Base-by-base conservation (phyloP, 2,888 invertebrate genomes). In the Merodon equestris region DNA sequence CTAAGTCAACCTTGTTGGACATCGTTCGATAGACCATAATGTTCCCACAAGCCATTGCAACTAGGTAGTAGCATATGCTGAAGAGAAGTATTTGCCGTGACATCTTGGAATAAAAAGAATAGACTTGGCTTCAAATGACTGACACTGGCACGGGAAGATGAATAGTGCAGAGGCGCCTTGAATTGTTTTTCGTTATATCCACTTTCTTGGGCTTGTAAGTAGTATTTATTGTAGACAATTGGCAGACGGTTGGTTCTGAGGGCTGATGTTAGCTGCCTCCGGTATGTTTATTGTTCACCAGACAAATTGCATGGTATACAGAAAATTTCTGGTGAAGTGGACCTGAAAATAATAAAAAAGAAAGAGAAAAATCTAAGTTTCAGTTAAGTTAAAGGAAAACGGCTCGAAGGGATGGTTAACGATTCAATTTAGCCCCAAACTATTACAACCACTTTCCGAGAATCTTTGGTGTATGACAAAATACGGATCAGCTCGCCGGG, bases 1-100 rank as follows among this genome's bases (percentile, higher is more conserved):
- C 14, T 15, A 14, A 15, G 0, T 15, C 2, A 0, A 82, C 82
- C 47, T 82, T 72, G 73, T 82, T 77, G 18, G 73, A 58, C 42
- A 67, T 42, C 9, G 27, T 14, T 48, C 72, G 66, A 60, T 82
- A 82, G 44, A 82, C 70, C 70, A 82, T 66, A 53, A 82, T 73
- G 54, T 82, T 81, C 9, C 82, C 75, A 18, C 50, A 36, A 15
- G 47, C 38, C 19, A 81, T 18, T 13, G 38, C 58, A n/a, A 44
- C 44, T 54, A 79, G 34, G 44, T 53, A 68, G 57, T 9, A 73
- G 58, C 73, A 73, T 18, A 68, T 42, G 12, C 57, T 54, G 13
- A 79, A 5, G 40, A 58, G 63, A 15, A 79, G 12, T 19, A 73
- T 10, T 58, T 68, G 77, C 12, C 48, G 17, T 34, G 73, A 63